phyloP scores from a whole-genome alignment of 2,113 vertebrate species.

The Pedetes capensis region DNA sequence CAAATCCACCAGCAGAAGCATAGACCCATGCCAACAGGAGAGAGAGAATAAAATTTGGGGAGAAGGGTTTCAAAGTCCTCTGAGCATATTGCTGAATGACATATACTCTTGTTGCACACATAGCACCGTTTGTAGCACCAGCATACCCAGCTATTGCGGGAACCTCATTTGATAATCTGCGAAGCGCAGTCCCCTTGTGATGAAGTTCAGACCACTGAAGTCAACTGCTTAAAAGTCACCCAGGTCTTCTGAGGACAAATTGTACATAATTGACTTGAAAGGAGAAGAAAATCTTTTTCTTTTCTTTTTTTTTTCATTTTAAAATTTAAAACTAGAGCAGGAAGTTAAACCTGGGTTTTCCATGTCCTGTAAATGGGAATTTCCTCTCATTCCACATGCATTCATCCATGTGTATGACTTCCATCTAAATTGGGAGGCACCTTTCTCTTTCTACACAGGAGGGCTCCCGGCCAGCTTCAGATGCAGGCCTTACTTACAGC shows the following conservation, averaged over 20 bases:
- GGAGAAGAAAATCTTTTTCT: not conserved
- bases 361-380: not conserved
- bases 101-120: not conserved
- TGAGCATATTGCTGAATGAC: not conserved
- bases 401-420: not conserved
- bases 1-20: not conserved
- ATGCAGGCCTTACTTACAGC: not conserved
- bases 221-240: not conserved
- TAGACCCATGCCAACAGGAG: not conserved
- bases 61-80: not conserved
- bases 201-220: not conserved
- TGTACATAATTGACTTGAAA: not conserved
- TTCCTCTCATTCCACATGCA: not conserved
- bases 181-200: not conserved
- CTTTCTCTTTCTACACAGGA: not conserved
- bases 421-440: not conserved
- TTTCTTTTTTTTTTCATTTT: not conserved
- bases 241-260: not conserved
- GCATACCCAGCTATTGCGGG: not conserved
- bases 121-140: not conserved
- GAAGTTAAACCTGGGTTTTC: not conserved
- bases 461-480: not conserved
- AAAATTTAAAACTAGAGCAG: not conserved
- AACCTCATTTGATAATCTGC: not conserved
- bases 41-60: not conserved